These are phyloP conservation scores for Blennius ocellaris DNA, from an alignment of 2,113 vertebrate genomes.

Conservation along the genomic window DNA sequence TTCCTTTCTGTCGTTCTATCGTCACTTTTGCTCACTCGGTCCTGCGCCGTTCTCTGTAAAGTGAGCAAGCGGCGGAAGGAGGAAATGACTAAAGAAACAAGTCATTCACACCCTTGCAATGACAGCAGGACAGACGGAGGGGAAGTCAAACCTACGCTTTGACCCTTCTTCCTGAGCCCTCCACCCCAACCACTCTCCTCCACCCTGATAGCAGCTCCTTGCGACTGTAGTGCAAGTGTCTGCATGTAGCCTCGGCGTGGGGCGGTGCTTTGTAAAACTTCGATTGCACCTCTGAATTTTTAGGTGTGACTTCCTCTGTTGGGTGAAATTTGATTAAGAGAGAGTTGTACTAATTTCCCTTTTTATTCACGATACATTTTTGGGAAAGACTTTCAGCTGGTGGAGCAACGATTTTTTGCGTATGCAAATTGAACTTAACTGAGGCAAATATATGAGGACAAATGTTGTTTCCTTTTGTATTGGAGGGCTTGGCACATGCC, in stretches of 20 bases:
- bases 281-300: conserved; percentile 5
- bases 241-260: background rate
- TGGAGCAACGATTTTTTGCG: background rate
- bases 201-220: conserved; percentile 34
- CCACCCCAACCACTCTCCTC: conserved; percentile 39
- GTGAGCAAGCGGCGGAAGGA: conserved; percentile 52
- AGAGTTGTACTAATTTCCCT: background rate
- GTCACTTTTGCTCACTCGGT: conserved; percentile 23
- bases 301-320: conserved; percentile 24
- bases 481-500: conserved; percentile 67
- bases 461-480: conserved; percentile 23
- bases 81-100: conserved; percentile 79
- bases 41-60: conserved; percentile 61
- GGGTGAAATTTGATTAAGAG: conserved; percentile 7
- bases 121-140: conserved; percentile 57
- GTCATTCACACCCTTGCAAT: conserved; percentile 70
- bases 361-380: background rate
- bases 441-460: conserved; percentile 38
- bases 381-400: background rate
- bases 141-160: conserved; percentile 65
- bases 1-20: conserved; percentile 52
- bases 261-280: background rate
- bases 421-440: conserved; percentile 13
- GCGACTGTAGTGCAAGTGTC: background rate
- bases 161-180: conserved; percentile 57